Conservation (phyloP, 35 echinoderm and acorn worm genomes). For the Patiria miniata region DNA sequence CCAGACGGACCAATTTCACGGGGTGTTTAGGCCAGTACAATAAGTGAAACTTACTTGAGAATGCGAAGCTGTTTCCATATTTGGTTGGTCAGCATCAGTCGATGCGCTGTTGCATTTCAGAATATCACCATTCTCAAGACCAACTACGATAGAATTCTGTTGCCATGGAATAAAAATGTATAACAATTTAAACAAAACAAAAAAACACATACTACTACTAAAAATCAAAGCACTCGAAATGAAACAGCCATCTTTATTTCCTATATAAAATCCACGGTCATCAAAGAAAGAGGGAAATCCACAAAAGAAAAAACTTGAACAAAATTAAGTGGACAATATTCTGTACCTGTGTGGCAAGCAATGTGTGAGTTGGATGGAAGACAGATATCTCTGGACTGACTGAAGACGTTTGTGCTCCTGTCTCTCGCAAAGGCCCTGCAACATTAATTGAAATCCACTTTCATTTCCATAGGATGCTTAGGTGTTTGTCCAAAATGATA, state of each 20-base stretch:
- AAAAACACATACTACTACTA: background rate
- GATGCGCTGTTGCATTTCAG: conserved; percentile 54
- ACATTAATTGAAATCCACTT: no score
- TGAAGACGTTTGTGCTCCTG: conserved; percentile 39
- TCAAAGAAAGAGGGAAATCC: no score
- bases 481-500: no score
- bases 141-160: conserved; percentile 58
- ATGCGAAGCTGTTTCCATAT: background rate
- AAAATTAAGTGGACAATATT: background rate
- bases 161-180: background rate
- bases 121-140: conserved; percentile 72
- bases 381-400: conserved; percentile 39
- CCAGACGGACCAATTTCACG: no score
- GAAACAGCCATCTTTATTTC: no score
- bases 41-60: background rate
- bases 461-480: no score
- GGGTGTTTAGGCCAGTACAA: no score
- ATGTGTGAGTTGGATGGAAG: conserved; percentile 67
- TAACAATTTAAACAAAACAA: background rate
- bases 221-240: no score
- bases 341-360: conserved; percentile 69
- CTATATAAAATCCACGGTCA: no score
- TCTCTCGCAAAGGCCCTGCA: conserved; percentile 60
- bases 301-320: background rate
- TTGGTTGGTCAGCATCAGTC: background rate